Percentiles rank a stretch among this genome's conserved stretches.
Conservation (phyloP, 2,797 vertebrate species). For the Fistularia tabacaria region DNA sequence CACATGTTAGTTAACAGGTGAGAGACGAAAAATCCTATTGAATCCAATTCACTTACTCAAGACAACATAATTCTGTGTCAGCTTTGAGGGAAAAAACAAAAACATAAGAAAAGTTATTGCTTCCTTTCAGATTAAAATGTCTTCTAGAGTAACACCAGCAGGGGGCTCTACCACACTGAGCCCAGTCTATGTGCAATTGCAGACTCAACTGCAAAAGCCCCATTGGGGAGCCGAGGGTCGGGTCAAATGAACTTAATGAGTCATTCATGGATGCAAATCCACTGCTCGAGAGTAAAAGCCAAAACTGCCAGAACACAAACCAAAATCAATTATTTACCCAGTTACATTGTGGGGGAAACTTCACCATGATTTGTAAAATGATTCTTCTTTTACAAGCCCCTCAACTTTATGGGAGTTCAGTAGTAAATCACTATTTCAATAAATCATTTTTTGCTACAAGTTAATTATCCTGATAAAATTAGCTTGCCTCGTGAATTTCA, state of each 20-base stretch:
- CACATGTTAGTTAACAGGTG: too few species aligned
- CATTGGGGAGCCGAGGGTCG: constrained; percentile 28
- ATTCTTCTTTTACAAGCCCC: too few species aligned
- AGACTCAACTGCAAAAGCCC: constrained; percentile 8
- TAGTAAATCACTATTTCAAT: not conserved
- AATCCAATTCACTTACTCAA: too few species aligned
- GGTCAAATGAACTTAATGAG: constrained; percentile 53
- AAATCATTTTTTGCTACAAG: not conserved
- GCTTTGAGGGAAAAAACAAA: not conserved
- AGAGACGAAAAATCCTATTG: too few species aligned
- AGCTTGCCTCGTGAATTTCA: not conserved
- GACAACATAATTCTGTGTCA: too few species aligned
- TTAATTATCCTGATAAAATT: not conserved
- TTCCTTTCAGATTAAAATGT: not conserved
- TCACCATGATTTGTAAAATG: too few species aligned
- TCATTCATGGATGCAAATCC: constrained; percentile 50
- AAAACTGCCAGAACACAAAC: constrained; percentile 33
- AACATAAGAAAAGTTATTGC: not conserved
- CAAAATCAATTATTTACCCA: constrained; percentile 21
- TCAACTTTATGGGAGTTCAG: not conserved
- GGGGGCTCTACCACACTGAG: constrained; percentile 53
- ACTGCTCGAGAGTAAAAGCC: constrained; percentile 47
- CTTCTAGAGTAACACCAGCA: constrained; percentile 44
- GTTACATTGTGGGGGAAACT: too few species aligned
- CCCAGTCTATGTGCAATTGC: not conserved